Evolutionary conservation across 2,888 invertebrate species (phyloP).

Genomic region (Nycteola revayana): DNA sequence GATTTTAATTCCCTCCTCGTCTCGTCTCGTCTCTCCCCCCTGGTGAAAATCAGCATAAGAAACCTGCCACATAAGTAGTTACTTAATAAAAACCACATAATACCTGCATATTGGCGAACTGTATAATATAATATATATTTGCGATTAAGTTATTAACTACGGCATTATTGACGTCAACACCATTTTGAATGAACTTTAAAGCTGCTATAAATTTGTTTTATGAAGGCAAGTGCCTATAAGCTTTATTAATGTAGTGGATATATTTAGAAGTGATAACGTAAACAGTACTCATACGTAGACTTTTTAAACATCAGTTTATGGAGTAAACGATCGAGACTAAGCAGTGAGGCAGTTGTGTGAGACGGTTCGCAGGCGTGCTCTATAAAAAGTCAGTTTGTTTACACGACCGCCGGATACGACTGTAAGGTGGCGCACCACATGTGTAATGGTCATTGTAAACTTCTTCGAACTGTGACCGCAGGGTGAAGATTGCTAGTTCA

Average conservation of each 20-base stretch:
- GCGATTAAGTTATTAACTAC: too few relatives aligned
- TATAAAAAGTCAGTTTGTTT: constrained; percentile 77
- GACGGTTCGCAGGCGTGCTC: constrained; percentile 65
- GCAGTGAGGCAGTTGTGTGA: constrained; percentile 46
- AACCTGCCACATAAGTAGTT: too few relatives aligned
- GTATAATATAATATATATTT: too few relatives aligned
- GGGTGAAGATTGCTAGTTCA: neutral
- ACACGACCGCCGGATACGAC: constrained; percentile 65
- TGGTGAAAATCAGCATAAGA: too few relatives aligned
- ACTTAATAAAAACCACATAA: too few relatives aligned
- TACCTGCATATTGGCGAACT: too few relatives aligned
- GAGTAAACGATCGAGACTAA: constrained; percentile 45
- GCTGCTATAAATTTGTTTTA: too few relatives aligned
- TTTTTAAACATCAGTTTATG: constrained; percentile 44
- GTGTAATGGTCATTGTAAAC: constrained; percentile 57
- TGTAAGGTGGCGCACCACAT: constrained; percentile 57
- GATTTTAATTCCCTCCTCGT: too few relatives aligned
- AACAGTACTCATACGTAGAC: constrained; percentile 22
- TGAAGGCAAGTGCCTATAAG: constrained; percentile 1
- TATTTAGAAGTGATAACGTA: constrained; percentile 25
- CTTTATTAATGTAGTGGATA: constrained; percentile 13
- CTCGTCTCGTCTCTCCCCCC: too few relatives aligned
- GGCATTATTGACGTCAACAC: too few relatives aligned
- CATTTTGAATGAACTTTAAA: too few relatives aligned
- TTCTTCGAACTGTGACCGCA: constrained; percentile 28